phyloP scores from a whole-genome alignment of 2,797 vertebrate genomes.

The Pteronotus mesoamericanus region DNA sequence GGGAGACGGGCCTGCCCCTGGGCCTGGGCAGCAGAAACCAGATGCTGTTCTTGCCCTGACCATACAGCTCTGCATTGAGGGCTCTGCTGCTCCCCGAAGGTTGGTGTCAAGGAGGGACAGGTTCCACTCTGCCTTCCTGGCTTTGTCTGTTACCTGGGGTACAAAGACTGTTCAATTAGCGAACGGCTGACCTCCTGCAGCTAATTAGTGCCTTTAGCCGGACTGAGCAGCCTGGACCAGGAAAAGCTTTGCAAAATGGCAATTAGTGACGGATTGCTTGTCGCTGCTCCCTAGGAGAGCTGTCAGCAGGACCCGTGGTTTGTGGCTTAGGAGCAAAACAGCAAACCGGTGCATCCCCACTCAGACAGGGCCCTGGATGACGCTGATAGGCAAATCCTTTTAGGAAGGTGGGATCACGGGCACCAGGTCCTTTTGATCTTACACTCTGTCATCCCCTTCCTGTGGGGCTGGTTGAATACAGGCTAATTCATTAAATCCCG shows the following conservation, averaged over 20 bases:
- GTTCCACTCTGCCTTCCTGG: background rate
- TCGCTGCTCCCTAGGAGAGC: background rate
- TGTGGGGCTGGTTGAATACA: background rate
- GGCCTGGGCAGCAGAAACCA: background rate
- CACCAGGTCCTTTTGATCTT: background rate
- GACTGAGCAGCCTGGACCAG: background rate
- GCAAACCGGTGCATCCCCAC: background rate
- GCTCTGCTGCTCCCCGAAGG: background rate
- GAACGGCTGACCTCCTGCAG: background rate
- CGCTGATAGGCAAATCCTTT: slow-evolving; percentile 31
- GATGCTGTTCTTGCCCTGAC: background rate
- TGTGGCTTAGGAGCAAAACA: background rate
- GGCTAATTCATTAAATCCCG: background rate
- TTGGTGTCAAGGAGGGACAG: background rate
- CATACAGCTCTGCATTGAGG: background rate
- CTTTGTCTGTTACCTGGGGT: background rate
- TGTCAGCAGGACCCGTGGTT: slow-evolving; percentile 2
- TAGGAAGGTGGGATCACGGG: background rate
- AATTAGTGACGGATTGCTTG: background rate
- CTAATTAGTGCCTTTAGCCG: background rate
- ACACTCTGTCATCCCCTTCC: background rate
- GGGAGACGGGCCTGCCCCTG: background rate
- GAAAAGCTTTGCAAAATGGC: background rate
- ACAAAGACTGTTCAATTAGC: background rate
- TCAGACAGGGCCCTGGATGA: background rate